Conservation (phyloP, 1,140 invertebrate genomes). For the Lucilia sericata region DNA sequence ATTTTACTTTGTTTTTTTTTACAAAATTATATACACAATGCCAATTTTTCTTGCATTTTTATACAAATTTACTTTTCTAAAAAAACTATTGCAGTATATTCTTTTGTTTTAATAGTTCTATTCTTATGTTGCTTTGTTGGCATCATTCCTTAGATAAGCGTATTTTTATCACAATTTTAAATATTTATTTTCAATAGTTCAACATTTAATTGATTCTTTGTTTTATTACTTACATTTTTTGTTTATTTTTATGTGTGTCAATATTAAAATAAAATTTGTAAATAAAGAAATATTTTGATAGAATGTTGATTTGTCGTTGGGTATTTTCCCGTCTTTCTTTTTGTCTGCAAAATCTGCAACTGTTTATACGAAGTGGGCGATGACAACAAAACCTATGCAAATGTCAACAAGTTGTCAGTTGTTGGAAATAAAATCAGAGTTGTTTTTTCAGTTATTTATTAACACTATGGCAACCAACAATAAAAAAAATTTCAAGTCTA, state of each 20-base stretch:
- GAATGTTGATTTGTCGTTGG: not conserved
- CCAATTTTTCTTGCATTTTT: not conserved
- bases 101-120: not conserved
- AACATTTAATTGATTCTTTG: not conserved
- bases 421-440: not conserved
- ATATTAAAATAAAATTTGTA: not conserved
- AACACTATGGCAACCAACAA: not conserved
- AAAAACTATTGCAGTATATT: not conserved
- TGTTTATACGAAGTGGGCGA: not conserved
- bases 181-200: not conserved
- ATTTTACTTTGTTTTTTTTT: no score
- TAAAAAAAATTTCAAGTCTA: no score
- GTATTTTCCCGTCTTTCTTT: not conserved
- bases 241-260: not conserved
- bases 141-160: not conserved
- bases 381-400: conserved; percentile 21
- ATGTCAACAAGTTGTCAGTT: conserved; percentile 5
- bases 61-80: not conserved
- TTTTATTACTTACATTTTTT: not conserved
- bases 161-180: not conserved
- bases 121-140: conserved; percentile 22
- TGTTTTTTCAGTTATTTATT: not conserved
- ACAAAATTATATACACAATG: not conserved
- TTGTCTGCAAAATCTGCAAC: conserved; percentile 2
- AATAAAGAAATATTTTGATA: no score